Evolutionary conservation across 2,797 vertebrate species (phyloP).

Genomic region (Pangasius macronema): DNA sequence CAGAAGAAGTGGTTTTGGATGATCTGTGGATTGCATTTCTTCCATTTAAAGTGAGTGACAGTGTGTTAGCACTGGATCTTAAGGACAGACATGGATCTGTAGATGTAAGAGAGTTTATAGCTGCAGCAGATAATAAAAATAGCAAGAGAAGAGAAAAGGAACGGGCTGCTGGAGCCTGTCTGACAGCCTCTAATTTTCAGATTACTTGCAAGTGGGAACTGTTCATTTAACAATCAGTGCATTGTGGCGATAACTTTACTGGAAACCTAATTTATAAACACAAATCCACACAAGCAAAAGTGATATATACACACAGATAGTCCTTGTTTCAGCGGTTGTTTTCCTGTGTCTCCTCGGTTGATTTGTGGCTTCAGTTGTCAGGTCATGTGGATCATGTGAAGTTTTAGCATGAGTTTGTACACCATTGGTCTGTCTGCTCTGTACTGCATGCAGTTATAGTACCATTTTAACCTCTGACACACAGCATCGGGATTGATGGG

Average conservation of each 20-base stretch:
- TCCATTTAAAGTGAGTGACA: neutral
- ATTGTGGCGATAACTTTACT: conserved; percentile 22
- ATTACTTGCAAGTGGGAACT: conserved; percentile 37
- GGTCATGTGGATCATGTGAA: neutral
- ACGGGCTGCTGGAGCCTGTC: conserved; percentile 29
- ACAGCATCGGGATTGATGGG: neutral
- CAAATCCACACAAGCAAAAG: conserved; percentile 7
- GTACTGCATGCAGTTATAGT: neutral
- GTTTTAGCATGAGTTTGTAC: neutral
- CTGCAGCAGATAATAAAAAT: conserved; percentile 32
- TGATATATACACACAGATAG: conserved; percentile 2
- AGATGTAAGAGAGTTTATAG: conserved; percentile 25
- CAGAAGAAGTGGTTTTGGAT: conserved; percentile 29
- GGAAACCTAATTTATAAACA: conserved; percentile 14
- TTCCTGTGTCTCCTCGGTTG: neutral
- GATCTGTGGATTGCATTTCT: conserved; percentile 19
- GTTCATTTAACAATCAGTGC: conserved; percentile 42
- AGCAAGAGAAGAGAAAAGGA: conserved; percentile 17
- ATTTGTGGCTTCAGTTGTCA: neutral
- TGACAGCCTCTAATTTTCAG: conserved; percentile 47
- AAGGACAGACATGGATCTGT: conserved; percentile 15
- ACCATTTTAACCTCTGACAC: neutral
- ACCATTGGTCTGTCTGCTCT: neutral
- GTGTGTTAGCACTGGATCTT: neutral
- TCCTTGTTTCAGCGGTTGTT: neutral